Evolutionary conservation across 2,888 invertebrate genomes (phyloP).

Genomic region (Eupithecia subumbrata): DNA sequence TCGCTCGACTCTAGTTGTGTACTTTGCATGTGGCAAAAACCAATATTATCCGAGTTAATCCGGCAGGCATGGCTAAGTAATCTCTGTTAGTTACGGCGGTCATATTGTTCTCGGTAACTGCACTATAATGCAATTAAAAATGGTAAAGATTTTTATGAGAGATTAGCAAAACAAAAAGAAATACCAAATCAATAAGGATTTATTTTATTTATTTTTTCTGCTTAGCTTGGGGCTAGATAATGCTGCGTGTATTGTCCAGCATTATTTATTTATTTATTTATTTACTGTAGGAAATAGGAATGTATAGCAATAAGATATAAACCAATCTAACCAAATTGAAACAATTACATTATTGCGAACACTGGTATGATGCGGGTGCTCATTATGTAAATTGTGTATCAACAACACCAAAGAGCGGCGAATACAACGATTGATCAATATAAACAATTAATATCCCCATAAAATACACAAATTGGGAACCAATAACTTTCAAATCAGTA

Average conservation of each 20-base stretch:
- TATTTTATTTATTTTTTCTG: no score
- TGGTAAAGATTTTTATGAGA: neutral
- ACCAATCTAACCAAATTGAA: neutral
- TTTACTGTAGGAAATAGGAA: neutral
- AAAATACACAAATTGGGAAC: conserved; percentile 66
- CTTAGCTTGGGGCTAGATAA: no score
- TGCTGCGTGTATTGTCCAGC: no score
- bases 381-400: conserved; percentile 62
- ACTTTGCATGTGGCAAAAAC: conserved; percentile 40
- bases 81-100: conserved; percentile 47
- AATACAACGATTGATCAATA: conserved; percentile 57
- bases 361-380: conserved; percentile 55
- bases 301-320: neutral
- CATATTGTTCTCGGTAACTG: conserved; percentile 32
- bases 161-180: neutral
- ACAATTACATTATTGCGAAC: neutral
- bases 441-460: conserved; percentile 70
- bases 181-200: neutral
- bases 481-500: conserved; percentile 36
- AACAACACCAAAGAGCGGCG: conserved; percentile 53
- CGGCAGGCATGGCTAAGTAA: conserved; percentile 58
- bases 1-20: neutral
- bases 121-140: conserved; percentile 47
- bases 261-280: no score
- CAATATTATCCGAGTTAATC: conserved; percentile 68